Evolutionary conservation across 2,888 invertebrate genomes (phyloP).

Genomic region (Eupithecia subfuscata): DNA sequence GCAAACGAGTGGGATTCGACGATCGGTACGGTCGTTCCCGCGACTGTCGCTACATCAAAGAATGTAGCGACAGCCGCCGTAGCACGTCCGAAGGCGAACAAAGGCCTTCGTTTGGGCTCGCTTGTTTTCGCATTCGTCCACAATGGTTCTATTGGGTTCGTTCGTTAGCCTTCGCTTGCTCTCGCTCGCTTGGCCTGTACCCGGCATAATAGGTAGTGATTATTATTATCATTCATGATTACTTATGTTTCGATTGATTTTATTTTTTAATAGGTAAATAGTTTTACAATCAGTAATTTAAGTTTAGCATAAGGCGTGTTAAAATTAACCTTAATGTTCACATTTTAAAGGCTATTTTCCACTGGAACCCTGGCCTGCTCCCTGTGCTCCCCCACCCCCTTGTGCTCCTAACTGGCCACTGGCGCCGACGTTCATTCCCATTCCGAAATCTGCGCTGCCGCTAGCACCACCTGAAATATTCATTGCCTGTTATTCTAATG

Average conservation of each 20-base stretch:
- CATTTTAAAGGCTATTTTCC: background rate
- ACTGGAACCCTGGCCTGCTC: background rate
- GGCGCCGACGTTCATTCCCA: background rate
- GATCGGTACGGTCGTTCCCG: no score
- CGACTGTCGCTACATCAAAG: no score
- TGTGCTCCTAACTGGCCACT: background rate
- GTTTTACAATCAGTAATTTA: background rate
- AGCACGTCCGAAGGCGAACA: no score
- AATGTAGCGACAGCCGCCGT: no score
- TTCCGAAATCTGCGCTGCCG: background rate
- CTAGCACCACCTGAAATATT: constrained; percentile 3
- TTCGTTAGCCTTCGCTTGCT: no score
- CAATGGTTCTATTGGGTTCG: no score
- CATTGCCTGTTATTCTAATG: no score
- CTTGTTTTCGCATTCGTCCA: no score
- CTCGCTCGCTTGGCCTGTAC: no score
- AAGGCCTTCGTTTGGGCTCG: no score
- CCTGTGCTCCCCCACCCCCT: background rate
- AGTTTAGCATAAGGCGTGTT: background rate
- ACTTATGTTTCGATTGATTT: background rate
- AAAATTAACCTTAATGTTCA: background rate
- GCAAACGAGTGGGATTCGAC: no score
- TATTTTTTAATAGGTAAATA: background rate
- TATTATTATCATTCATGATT: background rate
- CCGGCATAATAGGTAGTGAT: background rate